phyloP scores from a whole-genome alignment of 2,888 invertebrate genomes.

The Parasteatoda lunata region DNA sequence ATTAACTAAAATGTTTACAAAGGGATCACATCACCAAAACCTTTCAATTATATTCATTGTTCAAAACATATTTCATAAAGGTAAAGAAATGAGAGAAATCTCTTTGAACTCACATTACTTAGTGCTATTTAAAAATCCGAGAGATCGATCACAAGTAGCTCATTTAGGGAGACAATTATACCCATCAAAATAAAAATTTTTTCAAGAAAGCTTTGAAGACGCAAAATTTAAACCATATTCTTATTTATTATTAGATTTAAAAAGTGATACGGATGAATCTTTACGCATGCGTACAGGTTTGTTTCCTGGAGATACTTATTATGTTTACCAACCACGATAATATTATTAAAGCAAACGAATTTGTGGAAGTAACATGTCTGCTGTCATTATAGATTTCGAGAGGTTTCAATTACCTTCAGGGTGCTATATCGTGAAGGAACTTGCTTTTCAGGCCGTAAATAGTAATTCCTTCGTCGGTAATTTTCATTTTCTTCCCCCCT shows the following conservation, averaged over 20 bases:
- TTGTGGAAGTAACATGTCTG: no score
- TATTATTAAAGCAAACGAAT: not conserved
- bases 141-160: conserved; percentile 30
- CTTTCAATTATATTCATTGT: conserved; percentile 39
- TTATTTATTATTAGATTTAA: conserved; percentile 42
- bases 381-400: no score
- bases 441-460: no score
- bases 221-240: conserved; percentile 22
- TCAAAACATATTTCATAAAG: conserved; percentile 41
- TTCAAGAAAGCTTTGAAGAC: conserved; percentile 35
- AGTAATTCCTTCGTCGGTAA: no score
- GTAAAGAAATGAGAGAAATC: conserved; percentile 38
- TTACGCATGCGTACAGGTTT: conserved; percentile 22
- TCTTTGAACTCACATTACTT: conserved; percentile 35
- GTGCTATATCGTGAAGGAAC: no score
- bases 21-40: conserved; percentile 43
- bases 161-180: conserved; percentile 37
- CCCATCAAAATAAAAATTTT: conserved; percentile 18
- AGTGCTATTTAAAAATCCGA: conserved; percentile 28
- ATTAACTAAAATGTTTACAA: conserved; percentile 24
- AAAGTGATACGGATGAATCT: conserved; percentile 14
- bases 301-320: conserved; percentile 20
- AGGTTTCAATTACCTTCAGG: no score
- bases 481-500: not conserved
- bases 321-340: conserved; percentile 33